These are phyloP conservation scores for Himalopsyche anomala DNA, from an alignment of 2,888 invertebrate genomes.

Conservation along the genomic window DNA sequence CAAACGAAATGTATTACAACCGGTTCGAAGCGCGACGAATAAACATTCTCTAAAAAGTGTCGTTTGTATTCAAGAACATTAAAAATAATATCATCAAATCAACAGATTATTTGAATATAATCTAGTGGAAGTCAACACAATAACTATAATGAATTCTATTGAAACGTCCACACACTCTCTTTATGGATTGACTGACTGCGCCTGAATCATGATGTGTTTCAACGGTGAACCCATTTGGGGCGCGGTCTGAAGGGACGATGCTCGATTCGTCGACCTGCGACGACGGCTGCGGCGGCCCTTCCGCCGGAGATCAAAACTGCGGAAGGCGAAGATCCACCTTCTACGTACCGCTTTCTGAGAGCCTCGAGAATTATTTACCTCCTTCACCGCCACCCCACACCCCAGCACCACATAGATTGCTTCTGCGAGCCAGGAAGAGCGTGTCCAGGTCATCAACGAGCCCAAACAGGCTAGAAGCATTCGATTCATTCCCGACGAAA, in stretches of 20 bases:
- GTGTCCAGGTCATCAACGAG: slow-evolving; percentile 60
- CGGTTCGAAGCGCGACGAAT: not conserved
- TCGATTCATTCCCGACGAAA: slow-evolving; percentile 65
- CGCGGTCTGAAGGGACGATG: slow-evolving; percentile 1
- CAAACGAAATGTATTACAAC: not conserved
- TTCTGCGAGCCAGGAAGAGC: slow-evolving; percentile 64
- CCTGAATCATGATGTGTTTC: not conserved
- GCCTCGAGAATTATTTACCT: slow-evolving; percentile 78
- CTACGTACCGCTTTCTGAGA: slow-evolving; percentile 83
- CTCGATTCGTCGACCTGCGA: slow-evolving; percentile 68
- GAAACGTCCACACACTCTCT: not conserved
- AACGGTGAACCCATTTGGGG: slow-evolving; percentile 26
- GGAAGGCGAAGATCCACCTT: slow-evolving; percentile 83
- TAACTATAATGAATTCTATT: slow-evolving; percentile 3
- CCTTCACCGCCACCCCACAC: slow-evolving; percentile 73
- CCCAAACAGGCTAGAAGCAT: slow-evolving; percentile 57
- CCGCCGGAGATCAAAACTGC: slow-evolving; percentile 74
- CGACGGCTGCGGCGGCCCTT: slow-evolving; percentile 68
- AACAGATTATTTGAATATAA: not conserved
- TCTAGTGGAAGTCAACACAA: not conserved
- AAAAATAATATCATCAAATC: not conserved
- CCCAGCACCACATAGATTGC: slow-evolving; percentile 62
- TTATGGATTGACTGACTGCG: not conserved
- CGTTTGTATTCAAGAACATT: not conserved
- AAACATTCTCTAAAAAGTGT: not conserved